Base-by-base conservation (phyloP, 1,140 invertebrate species). In the Drosophila bocqueti region DNA sequence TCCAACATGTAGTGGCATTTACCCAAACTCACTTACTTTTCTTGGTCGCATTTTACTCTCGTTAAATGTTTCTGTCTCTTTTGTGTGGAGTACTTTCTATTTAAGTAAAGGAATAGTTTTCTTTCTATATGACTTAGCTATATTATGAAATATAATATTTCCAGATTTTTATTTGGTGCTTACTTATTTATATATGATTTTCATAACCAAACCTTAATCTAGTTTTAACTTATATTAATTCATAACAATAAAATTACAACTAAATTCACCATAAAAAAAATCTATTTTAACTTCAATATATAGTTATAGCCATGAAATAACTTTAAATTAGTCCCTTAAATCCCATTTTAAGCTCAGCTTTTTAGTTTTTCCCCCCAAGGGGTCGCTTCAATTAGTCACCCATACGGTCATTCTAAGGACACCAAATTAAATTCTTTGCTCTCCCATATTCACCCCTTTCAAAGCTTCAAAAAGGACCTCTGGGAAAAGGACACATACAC, bases 1-100 rank as follows among this genome's bases (percentile, higher is more conserved):
- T 86, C 83, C 84, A 58, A 58, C 79, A 82, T 86, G 74, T 78
- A 86, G 79, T 82, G 64, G 46, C 63, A 79, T 40, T 60, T 43
- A 24, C 72, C 67, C 29, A 61, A 61, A 73, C 67, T 47, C 34
- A 47, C 49, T 69, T 36, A 36, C 31, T 57, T 40, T 57, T 24
- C 18, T 10, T 16, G 15, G 16, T 9, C 13, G 34, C 46, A 18
- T 36, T 43, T 69, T 45, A 42, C 54, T 66, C 47, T 64, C 42
- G 10, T 26, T 54, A 43, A 55, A 16, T 49, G 40, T 21, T 52
- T 38, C 54, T 69, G 76, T 80, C 64, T 81, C 55, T 36, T 69
- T 79, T 79, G 71, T 79, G 71, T 79, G 60, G 63, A 64, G 58
- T 29, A 73, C 57, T 73, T 86, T 86, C 40, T 72, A 62, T 62